Conservation (phyloP, 2,113 vertebrate species). For the Sapajus apella region DNA sequence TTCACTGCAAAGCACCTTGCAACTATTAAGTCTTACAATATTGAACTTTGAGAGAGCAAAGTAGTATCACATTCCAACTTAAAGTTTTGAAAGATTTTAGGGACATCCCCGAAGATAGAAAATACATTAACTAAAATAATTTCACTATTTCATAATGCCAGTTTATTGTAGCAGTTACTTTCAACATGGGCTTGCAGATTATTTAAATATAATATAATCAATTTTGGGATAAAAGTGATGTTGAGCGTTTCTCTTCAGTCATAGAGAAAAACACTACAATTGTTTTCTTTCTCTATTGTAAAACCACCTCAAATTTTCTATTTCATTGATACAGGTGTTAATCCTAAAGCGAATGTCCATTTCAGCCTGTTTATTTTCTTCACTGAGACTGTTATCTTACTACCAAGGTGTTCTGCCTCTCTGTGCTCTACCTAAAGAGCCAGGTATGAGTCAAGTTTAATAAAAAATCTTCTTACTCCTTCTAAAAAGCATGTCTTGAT, state of each 20-base stretch:
- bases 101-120: background rate
- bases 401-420: background rate
- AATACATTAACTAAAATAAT: background rate
- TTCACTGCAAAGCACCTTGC: background rate
- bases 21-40: background rate
- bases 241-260: background rate
- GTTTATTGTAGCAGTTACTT: background rate
- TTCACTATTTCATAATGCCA: background rate
- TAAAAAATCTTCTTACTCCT: conserved; percentile 21
- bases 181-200: background rate
- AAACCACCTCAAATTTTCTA: conserved; percentile 34
- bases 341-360: background rate
- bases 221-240: background rate
- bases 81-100: background rate
- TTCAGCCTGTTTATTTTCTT: background rate
- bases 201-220: background rate
- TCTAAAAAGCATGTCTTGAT: conserved; percentile 41
- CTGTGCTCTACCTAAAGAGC: background rate
- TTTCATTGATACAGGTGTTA: background rate
- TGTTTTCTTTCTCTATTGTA: conserved; percentile 12
- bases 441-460: conserved; percentile 18
- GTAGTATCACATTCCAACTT: background rate
- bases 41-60: background rate
- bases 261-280: background rate
- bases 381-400: background rate